Conservation (phyloP, 1,140 invertebrate genomes). For the Aphidius gifuensis region DNA sequence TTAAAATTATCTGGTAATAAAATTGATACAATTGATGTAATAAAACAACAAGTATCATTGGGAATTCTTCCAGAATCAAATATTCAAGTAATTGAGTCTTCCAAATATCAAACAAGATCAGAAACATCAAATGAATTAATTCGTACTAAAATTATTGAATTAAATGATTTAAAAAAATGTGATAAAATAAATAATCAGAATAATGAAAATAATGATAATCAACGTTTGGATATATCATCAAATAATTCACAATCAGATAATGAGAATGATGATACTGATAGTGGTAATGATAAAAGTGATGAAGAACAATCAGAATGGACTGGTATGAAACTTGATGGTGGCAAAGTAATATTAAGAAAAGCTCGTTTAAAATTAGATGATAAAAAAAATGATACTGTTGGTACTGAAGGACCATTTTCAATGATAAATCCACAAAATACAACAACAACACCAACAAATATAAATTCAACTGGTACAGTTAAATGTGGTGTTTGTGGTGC, state of each 20-base stretch:
- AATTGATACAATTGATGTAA: constrained; percentile 27
- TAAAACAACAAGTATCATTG: constrained; percentile 31
- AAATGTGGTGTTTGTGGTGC: constrained; percentile 78
- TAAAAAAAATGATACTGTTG: constrained; percentile 48
- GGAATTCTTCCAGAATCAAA: constrained; percentile 48
- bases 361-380: constrained; percentile 66
- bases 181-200: constrained; percentile 6
- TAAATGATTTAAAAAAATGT: constrained; percentile 4
- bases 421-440: constrained; percentile 48
- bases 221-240: not conserved
- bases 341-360: constrained; percentile 69
- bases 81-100: constrained; percentile 50
- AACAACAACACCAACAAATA: constrained; percentile 36
- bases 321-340: constrained; percentile 56
- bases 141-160: constrained; percentile 13
- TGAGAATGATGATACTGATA: constrained; percentile 49
- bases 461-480: constrained; percentile 61
- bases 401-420: constrained; percentile 67
- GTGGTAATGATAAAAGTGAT: constrained; percentile 45
- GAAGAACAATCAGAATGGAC: constrained; percentile 53
- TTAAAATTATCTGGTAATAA: not conserved
- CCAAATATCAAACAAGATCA: constrained; percentile 50
- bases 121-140: constrained; percentile 20
- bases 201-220: constrained; percentile 1
- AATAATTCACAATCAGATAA: constrained; percentile 50